Percentiles rank a stretch among this genome's conserved stretches.
Evolutionary conservation across 2,113 vertebrate genomes (phyloP).

Genomic region (Ptychochromis oligacanthus): DNA sequence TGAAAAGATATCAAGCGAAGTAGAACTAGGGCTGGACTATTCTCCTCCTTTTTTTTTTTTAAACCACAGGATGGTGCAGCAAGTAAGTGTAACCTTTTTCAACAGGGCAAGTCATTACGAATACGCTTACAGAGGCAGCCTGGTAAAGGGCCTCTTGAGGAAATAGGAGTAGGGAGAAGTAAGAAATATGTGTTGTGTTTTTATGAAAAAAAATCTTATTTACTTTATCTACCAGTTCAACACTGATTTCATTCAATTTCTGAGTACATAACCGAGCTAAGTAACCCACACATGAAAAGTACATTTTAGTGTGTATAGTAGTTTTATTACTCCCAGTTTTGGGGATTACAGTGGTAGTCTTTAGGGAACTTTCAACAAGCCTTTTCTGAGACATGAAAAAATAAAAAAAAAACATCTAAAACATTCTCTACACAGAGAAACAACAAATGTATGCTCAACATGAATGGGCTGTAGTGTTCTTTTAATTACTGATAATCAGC

Average conservation of each 20-base stretch:
- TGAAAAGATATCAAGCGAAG: accelerated
- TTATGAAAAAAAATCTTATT: neutral
- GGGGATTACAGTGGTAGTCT: slow-evolving; percentile 82
- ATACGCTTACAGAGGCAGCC: neutral
- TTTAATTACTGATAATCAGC: slow-evolving; percentile 27
- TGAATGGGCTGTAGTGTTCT: slow-evolving; percentile 12
- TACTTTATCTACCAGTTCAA: accelerated
- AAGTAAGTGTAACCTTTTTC: neutral
- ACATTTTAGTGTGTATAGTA: slow-evolving; percentile 75
- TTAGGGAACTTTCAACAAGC: slow-evolving; percentile 66
- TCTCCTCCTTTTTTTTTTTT: neutral
- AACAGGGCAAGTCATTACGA: too few species aligned
- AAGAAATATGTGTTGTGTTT: neutral
- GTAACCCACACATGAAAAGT: neutral
- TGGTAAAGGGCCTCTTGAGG: neutral
- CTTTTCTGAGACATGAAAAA: slow-evolving; percentile 66
- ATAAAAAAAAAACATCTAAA: slow-evolving; percentile 64
- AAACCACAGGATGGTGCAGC: neutral
- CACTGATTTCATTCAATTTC: too few species aligned
- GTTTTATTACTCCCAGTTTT: slow-evolving; percentile 82
- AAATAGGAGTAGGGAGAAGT: neutral
- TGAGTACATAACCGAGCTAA: neutral
- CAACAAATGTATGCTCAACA: slow-evolving; percentile 38
- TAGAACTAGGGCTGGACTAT: neutral
- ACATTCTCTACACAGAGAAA: slow-evolving; percentile 39